A percentile compares a stretch with the other conserved stretches of the same genome.
These are phyloP conservation scores for Dolichomitus sp. DNA, from an alignment of 2,888 invertebrate species.

Conservation along the genomic window DNA sequence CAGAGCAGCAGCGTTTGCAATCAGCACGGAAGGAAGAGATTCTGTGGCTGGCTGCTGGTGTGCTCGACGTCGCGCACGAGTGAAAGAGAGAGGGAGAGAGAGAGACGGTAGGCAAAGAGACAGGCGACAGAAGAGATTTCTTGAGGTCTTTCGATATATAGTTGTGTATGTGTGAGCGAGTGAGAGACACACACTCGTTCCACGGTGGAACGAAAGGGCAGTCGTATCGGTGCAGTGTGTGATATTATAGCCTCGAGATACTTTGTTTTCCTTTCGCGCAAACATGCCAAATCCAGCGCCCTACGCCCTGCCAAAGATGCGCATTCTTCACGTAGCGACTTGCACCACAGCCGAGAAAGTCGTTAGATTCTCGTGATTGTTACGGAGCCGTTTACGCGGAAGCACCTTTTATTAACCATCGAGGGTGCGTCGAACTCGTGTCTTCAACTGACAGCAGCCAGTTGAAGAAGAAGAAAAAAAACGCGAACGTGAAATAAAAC, in stretches of 20 bases:
- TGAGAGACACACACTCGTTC: conserved; percentile 1
- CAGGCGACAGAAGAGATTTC: conserved; percentile 21
- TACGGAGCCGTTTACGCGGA: neutral
- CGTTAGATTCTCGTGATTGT: conserved; percentile 59
- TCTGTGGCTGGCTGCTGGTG: conserved; percentile 5
- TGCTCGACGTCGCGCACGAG: conserved; percentile 25
- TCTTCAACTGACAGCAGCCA: neutral
- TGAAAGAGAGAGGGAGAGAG: conserved; percentile 38
- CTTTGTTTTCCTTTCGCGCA: conserved; percentile 43
- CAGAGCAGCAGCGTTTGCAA: conserved; percentile 7
- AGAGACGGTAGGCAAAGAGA: conserved; percentile 36
- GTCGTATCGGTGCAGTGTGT: neutral
- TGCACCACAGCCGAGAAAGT: conserved; percentile 52
- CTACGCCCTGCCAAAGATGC: conserved; percentile 66
- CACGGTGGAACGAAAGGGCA: conserved; percentile 47
- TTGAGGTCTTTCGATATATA: neutral
- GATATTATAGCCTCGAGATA: neutral
- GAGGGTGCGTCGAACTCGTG: neutral
- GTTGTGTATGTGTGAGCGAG: neutral
- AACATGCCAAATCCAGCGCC: conserved; percentile 72
- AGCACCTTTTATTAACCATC: neutral
- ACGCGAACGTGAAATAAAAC: conserved; percentile 4
- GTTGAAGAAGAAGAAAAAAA: neutral
- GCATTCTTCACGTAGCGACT: conserved; percentile 50
- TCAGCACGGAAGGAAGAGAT: conserved; percentile 1